A percentile compares a stretch with the other conserved stretches of the same genome.
phyloP scores from a whole-genome alignment of 1,140 invertebrate species.

The Zaprionus africanus region DNA sequence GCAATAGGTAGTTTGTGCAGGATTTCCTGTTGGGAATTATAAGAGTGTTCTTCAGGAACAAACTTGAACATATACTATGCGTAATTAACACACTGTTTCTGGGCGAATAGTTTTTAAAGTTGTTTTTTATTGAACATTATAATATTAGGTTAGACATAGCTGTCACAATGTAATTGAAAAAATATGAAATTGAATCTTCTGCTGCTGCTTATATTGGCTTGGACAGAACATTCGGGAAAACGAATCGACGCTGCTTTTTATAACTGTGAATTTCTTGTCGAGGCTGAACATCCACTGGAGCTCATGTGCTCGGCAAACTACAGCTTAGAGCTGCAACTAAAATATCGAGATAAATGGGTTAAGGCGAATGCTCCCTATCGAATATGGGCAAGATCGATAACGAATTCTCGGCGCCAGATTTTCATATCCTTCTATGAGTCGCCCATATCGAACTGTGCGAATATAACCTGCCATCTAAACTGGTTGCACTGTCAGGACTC shows the following conservation, averaged over 20 bases:
- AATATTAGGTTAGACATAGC: constrained; percentile 9
- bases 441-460: constrained; percentile 22
- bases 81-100: background rate
- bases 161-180: constrained; percentile 22
- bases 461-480: constrained; percentile 24
- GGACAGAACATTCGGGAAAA: background rate
- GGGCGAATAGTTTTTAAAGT: background rate
- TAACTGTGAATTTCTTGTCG: constrained; percentile 39
- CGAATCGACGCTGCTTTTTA: constrained; percentile 13
- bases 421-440: constrained; percentile 38
- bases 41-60: no score
- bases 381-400: constrained; percentile 20
- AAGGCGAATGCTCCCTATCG: constrained; percentile 16
- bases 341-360: constrained; percentile 35
- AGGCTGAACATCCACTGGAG: constrained; percentile 16
- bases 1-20: no score
- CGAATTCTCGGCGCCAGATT: background rate
- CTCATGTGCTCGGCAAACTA: constrained; percentile 11
- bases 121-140: background rate
- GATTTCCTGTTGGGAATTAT: no score
- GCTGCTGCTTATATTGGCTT: constrained; percentile 8
- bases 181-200: constrained; percentile 26
- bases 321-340: constrained; percentile 20
- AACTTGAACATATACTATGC: no score
- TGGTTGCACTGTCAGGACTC: constrained; percentile 34